phyloP scores from a whole-genome alignment of 2,888 invertebrate genomes.

The Drosophila kuntzei region DNA sequence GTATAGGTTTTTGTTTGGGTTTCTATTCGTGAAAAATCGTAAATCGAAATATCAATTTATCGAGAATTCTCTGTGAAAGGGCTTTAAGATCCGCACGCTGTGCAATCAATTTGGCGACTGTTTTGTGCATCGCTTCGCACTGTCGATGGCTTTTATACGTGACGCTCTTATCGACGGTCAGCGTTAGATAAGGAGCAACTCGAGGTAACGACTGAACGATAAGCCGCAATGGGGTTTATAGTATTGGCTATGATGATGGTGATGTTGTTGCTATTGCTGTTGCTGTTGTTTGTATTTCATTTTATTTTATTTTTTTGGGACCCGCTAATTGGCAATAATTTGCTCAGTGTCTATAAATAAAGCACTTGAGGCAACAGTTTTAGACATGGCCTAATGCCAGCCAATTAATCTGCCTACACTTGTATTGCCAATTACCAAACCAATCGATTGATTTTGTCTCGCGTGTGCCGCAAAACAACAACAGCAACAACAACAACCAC shows the following conservation, averaged over 20 bases:
- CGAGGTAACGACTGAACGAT: conserved; percentile 52
- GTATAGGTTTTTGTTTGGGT: not conserved
- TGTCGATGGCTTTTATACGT: conserved; percentile 60
- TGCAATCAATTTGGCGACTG: conserved; percentile 63
- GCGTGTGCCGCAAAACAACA: conserved; percentile 25
- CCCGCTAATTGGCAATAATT: conserved; percentile 63
- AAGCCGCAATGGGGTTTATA: conserved; percentile 32
- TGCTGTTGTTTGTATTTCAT: not conserved
- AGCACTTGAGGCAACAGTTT: conserved; percentile 27
- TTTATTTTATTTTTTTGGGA: not conserved
- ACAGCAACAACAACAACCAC: not conserved
- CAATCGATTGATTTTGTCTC: conserved; percentile 13
- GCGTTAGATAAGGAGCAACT: conserved; percentile 52
- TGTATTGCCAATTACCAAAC: conserved; percentile 16
- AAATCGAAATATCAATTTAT: not conserved
- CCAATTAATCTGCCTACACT: conserved; percentile 24
- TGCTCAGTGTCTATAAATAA: conserved; percentile 68
- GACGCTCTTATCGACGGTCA: conserved; percentile 69
- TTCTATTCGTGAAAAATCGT: not conserved
- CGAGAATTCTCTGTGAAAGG: not conserved
- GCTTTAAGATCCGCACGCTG: conserved; percentile 39
- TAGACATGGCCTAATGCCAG: conserved; percentile 51
- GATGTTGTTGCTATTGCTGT: conserved; percentile 4
- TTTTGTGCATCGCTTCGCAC: conserved; percentile 53
- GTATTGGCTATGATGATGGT: conserved; percentile 26